Evolutionary conservation across 2,888 invertebrate genomes (phyloP), one percentile per base, ranked within the genome.

Genomic region (Eupithecia abbreviata): DNA sequence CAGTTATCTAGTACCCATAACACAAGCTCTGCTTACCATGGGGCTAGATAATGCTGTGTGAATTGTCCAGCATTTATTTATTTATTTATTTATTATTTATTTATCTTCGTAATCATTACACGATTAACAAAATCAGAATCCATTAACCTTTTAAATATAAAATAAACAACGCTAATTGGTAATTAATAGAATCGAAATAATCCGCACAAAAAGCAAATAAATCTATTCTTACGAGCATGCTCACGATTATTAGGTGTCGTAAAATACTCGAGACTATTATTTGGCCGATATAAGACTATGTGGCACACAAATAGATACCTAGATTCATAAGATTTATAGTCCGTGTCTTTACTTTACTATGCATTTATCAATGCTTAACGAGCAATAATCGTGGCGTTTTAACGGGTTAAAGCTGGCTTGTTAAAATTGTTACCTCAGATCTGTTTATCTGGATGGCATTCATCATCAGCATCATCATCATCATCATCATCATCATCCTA

Each of bases 351-450:
- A 85, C 84, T 90, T 91, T 92, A 93, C 91, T 90, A 88, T 86
- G 90, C 90, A 92, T 92, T 90, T 89, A 91, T 93, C 91, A 93
- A 89, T 86, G 87, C 88, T 90, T 92, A 91, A 91, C 90, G 90
- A 89, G 89, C 90, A 87, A 89, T 91, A 91, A 91, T 91, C 87
- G 87, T 86, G 86, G 86, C 88, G 85, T 88, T 88, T 87, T 86
- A 88, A 85, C 86, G 85, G 82, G 87, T 88, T 87, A 84, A 83
- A 87, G 86, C 84, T 84, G 82, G 89, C 88, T 91, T 89, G 88
- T 89, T 89, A 89, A 90, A 89, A 88, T 89, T 85, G 87, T 87
- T 89, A 86, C 85, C 87, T 85, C 83, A 78, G 84, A 83, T 84
- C 83, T 80, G 80, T 82, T 78, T 78, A 75, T 77, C 81, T 81